Conservation (phyloP, 2,113 vertebrate genomes). For the Cephalopterus ornatus region DNA sequence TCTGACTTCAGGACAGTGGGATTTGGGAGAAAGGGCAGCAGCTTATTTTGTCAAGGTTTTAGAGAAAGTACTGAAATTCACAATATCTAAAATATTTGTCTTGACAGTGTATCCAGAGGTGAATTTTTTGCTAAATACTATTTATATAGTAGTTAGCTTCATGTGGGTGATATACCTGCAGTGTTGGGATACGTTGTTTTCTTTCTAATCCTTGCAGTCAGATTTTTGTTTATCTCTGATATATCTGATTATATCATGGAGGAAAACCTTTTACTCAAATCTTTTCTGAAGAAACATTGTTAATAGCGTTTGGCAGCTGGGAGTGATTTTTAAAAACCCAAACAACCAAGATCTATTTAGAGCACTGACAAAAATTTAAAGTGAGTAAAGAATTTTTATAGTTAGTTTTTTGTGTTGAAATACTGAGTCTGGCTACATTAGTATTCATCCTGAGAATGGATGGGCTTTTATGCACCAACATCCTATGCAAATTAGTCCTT, state of each 20-base stretch:
- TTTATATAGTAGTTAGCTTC: neutral
- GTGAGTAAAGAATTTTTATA: neutral
- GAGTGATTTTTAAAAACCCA: neutral
- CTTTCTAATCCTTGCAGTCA: neutral
- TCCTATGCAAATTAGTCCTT: conserved; percentile 52
- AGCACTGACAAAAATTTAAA: neutral
- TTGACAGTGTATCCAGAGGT: neutral
- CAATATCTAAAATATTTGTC: neutral
- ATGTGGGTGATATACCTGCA: neutral
- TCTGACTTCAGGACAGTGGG: neutral
- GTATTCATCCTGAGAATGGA: conserved; percentile 35
- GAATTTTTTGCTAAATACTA: neutral
- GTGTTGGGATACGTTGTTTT: neutral
- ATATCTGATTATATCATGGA: neutral
- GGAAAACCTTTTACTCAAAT: neutral
- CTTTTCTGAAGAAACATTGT: neutral
- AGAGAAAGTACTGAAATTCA: neutral
- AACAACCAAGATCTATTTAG: neutral
- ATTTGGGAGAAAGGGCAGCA: neutral
- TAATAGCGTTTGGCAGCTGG: neutral
- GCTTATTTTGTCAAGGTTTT: neutral
- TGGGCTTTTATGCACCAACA: conserved; percentile 18
- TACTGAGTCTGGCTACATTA: conserved; percentile 27
- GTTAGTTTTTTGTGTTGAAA: neutral
- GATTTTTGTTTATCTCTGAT: neutral